Conservation (phyloP, 2,113 vertebrate species). For the Pelobates fuscus region DNA sequence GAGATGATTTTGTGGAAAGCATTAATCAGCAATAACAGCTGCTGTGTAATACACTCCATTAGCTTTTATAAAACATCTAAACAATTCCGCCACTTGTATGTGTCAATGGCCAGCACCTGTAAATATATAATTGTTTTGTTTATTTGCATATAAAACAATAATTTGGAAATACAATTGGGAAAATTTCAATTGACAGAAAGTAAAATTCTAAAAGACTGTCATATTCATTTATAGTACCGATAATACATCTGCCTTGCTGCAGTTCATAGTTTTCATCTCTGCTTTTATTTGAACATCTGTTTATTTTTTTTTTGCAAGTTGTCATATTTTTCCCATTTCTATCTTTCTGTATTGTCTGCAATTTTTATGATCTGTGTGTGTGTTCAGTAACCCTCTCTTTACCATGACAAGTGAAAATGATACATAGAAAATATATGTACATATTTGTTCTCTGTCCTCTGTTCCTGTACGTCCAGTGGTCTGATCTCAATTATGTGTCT, state of each 20-base stretch:
- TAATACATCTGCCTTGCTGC: constrained; percentile 28
- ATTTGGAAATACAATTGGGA: constrained; percentile 37
- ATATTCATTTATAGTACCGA: constrained; percentile 3
- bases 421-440: no score
- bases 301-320: neutral
- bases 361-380: no score
- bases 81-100: constrained; percentile 14
- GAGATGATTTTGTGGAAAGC: constrained; percentile 1
- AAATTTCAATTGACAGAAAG: constrained; percentile 11
- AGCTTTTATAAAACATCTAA: constrained; percentile 19
- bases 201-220: neutral
- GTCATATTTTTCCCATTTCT: no score
- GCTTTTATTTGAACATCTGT: constrained; percentile 6
- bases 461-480: no score
- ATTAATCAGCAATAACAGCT: constrained; percentile 38
- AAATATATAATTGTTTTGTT: constrained; percentile 35
- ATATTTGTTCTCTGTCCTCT: no score
- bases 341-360: no score
- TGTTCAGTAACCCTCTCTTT: no score
- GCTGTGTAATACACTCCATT: constrained; percentile 30
- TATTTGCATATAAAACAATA: constrained; percentile 26
- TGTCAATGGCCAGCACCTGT: constrained; percentile 20
- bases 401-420: no score
- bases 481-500: no score
- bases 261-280: neutral